Evolutionary conservation across 2,113 vertebrate genomes (phyloP).

Genomic region (Mesoclemmys tuberculata): DNA sequence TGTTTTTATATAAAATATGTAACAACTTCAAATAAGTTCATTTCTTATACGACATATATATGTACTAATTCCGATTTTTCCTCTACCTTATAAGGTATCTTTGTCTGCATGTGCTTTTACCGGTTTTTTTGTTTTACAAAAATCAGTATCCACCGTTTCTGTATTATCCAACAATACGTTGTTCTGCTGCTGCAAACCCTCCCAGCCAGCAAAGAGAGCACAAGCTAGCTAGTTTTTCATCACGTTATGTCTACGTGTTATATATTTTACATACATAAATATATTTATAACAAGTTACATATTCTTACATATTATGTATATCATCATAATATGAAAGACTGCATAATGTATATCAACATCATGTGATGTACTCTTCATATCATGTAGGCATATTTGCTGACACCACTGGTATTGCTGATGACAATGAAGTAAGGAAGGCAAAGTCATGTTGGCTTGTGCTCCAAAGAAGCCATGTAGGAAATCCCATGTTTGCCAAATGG

Average conservation of each 20-base stretch:
- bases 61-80: neutral
- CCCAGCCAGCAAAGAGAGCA: neutral
- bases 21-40: neutral
- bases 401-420: neutral
- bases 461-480: neutral
- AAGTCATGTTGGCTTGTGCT: neutral
- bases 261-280: neutral
- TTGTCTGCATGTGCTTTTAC: neutral
- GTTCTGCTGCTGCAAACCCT: neutral
- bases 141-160: neutral
- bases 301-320: neutral
- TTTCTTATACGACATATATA: neutral
- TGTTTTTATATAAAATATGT: neutral
- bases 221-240: rapidly evolving
- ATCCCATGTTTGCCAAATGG: neutral
- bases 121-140: neutral
- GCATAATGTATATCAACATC: neutral
- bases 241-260: neutral
- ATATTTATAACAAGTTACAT: neutral
- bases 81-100: neutral
- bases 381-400: rapidly evolving
- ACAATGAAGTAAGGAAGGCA: neutral
- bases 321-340: neutral
- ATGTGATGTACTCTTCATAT: neutral
- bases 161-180: neutral